Conservation (phyloP, 2,113 vertebrate species). For the Chaetodon trifascialis region DNA sequence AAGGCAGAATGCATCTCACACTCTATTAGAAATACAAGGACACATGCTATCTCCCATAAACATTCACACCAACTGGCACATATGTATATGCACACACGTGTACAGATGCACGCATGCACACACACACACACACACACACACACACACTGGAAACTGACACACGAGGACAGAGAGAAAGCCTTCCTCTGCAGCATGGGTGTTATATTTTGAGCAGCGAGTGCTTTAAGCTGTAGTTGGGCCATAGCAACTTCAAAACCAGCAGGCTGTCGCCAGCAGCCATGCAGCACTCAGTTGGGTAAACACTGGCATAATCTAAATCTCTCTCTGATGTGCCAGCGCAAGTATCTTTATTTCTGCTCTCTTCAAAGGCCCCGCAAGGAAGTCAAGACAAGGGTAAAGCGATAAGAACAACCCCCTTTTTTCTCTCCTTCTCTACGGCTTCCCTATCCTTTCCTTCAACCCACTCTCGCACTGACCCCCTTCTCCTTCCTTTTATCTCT, state of each 20-base stretch:
- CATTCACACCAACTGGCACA: conserved; percentile 47
- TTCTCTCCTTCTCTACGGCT: conserved; percentile 33
- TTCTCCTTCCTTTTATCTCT: conserved; percentile 72
- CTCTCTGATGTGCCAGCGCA: conserved; percentile 70
- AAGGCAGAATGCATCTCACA: conserved; percentile 36
- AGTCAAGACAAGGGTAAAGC: conserved; percentile 81
- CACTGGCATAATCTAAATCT: conserved; percentile 79
- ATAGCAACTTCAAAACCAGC: conserved; percentile 74
- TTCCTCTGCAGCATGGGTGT: conserved; percentile 58
- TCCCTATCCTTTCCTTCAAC: conserved; percentile 70
- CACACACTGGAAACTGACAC: conserved; percentile 15
- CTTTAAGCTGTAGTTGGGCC: conserved; percentile 70
- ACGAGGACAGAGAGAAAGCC: conserved; percentile 8
- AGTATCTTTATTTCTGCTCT: conserved; percentile 67
- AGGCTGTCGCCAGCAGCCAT: conserved; percentile 74
- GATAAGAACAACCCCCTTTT: conserved; percentile 66
- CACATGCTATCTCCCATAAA: conserved; percentile 64
- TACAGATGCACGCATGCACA: conserved; percentile 10
- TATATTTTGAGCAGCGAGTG: conserved; percentile 56
- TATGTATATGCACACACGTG: conserved; percentile 15
- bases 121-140: conserved; percentile 3
- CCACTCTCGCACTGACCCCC: conserved; percentile 67
- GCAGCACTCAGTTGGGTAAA: conserved; percentile 75
- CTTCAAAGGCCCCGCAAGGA: conserved; percentile 75
- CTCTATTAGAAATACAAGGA: conserved; percentile 70